Evolutionary conservation across 2,113 vertebrate genomes (phyloP), one percentile per base, ranked within the genome.

Genomic region (Hassar affinis): DNA sequence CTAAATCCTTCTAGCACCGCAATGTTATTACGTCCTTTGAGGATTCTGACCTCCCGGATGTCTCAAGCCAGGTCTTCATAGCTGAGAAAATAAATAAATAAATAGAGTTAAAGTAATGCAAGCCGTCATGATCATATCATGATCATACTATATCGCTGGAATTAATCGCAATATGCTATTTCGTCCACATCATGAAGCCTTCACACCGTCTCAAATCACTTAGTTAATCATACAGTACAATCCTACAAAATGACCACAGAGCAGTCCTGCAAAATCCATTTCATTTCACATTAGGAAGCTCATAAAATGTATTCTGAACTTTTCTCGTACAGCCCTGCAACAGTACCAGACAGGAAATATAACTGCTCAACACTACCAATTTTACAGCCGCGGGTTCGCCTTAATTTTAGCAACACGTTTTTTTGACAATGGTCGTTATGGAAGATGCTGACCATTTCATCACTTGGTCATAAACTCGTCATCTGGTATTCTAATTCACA

Each of bases 401-500:
- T 90, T 90, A 90, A 89, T 88, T 93, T 90, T 86, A 90, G 86
- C 87, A 62, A 87, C 78, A 52, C 81, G 66, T 62, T 64, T 72
- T n/a, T 85, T 92, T 92, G 87, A 92, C 87, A 90, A 83, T 61
- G 38, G 82, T 89, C 80, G 87, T 90, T 86, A 90, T 79, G 86
- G 79, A 85, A 83, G 54, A 56, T 42, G 17, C 77, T 77, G 77
- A 82, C 87, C 88, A 84, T 86, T 90, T 91, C 88, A 90, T 83
- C 79, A 84, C 78, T 84, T 80, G 78, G 30, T 85, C 75, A 80
- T 90, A 89, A 89, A 87, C 74, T 82, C 47, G 12, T 33, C 91
- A 91, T 93, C 87, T 92, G 89, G 89, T 92, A 88, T 91, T 91
- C 82, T 84, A 81, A 85, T 90, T 93, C 84, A 83, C 61, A 86